Evolutionary conservation across 2,797 vertebrate genomes (phyloP), one percentile per base, ranked within the genome.

Genomic region (Somateria mollissima): DNA sequence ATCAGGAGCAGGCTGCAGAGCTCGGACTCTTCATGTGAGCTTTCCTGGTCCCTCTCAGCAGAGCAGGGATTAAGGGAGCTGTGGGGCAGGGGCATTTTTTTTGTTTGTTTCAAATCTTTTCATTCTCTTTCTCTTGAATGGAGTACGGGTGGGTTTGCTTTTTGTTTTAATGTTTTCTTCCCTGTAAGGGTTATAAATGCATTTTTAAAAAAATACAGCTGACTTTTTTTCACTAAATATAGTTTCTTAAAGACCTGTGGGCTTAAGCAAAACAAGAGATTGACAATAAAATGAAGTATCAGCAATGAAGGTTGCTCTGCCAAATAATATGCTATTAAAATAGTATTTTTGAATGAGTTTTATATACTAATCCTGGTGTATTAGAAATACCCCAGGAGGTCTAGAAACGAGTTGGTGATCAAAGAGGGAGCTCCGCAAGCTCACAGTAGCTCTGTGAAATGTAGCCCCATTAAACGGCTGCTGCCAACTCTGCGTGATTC

Each of bases 401-500:
- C 45, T 71, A 49, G 57, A 47, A 79, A 47, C 20, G 61, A 80
- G 56, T 6, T 78, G 19, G 4, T 32, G 80, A 62, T 56, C 25
- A 80, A 69, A 58, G 57, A 92, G 61, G 49, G 84, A 92, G 22
- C 27, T 53, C 70, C 56, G 41, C 2, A 41, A 84, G 39, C 67
- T 84, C 2, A 0, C 51, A 32, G 70, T 28, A 73, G 24, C 61
- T 19, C 3, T 53, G 14, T 85, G 75, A 78, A 83, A 78, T 56
- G 54, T 32, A 82, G 14, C 47, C 36, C 53, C 60, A 21, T 43
- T 18, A 87, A 94, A 51, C 10, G 7, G 5, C 54, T 76, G 57
- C 84, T 94, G 84, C 64, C 87, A 92, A 18, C 41, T 69, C 53
- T 65, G 61, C 58, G 53, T 81, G 84, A 96, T 81, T 80, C 80